phyloP scores from a whole-genome alignment of 2,888 invertebrate genomes.

The Andrena marginata region DNA sequence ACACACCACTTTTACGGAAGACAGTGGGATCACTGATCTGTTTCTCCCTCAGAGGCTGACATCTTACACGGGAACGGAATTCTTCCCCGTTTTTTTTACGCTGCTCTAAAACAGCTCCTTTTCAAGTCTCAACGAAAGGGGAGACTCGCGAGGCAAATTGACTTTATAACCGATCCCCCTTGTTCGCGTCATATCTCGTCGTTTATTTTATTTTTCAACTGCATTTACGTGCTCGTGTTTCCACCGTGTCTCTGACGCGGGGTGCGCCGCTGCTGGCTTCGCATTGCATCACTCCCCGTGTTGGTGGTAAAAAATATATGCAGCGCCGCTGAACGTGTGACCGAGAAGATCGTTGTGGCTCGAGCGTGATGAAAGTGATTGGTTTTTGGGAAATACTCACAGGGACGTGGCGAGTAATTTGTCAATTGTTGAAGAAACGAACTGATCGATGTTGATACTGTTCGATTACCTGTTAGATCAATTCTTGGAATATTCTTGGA shows the following conservation, averaged over 20 bases:
- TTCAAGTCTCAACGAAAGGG: background rate
- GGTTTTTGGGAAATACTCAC: background rate
- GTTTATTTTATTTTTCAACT: background rate
- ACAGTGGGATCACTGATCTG: constrained; percentile 48
- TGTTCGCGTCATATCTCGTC: background rate
- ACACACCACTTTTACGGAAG: constrained; percentile 59
- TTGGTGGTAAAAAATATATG: background rate
- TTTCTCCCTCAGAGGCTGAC: constrained; percentile 22
- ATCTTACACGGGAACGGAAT: constrained; percentile 32
- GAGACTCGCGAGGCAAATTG: background rate
- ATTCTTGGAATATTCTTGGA: too few relatives aligned
- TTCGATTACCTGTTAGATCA: too few relatives aligned
- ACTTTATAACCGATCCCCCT: background rate
- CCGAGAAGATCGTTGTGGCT: background rate
- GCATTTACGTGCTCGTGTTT: background rate
- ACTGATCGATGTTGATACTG: background rate
- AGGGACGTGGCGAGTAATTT: background rate
- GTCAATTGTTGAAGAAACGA: background rate
- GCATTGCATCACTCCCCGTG: background rate
- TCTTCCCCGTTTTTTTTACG: background rate
- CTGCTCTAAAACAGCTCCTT: background rate
- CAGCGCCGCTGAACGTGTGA: background rate
- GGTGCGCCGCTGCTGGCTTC: background rate
- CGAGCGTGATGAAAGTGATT: background rate
- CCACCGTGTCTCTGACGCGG: background rate